Percentiles rank a stretch among this genome's conserved stretches.
Conservation (phyloP, 2,113 vertebrate genomes). For the Odocoileus hemionus region DNA sequence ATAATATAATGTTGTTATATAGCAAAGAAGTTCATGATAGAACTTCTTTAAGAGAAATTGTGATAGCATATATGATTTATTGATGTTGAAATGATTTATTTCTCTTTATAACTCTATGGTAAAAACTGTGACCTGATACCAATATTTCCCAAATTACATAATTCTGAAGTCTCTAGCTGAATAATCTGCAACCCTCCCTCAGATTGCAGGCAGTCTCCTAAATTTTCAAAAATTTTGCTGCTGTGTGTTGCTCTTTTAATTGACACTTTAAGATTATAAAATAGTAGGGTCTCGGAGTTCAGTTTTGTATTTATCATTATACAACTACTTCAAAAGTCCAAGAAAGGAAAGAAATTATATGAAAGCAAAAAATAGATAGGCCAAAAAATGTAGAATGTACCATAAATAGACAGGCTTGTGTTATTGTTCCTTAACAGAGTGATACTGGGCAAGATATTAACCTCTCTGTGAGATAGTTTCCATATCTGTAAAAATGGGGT, state of each 20-base stretch:
- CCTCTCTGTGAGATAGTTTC: neutral
- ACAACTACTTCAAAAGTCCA: neutral
- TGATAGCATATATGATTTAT: neutral
- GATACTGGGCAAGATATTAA: neutral
- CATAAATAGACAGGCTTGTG: neutral
- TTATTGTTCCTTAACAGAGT: neutral
- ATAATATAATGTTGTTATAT: neutral
- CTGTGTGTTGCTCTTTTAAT: neutral
- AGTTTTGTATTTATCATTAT: neutral
- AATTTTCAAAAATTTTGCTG: neutral
- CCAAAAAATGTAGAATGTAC: neutral
- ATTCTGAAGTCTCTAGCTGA: neutral
- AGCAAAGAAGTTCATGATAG: neutral
- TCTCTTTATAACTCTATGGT: neutral
- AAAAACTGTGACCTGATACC: neutral
- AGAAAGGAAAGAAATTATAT: neutral
- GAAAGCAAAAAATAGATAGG: neutral
- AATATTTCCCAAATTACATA: neutral
- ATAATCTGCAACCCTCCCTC: neutral
- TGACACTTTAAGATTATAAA: neutral
- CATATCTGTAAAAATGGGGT: neutral
- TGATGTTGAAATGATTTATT: neutral
- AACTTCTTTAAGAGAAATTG: neutral
- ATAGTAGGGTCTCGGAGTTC: neutral
- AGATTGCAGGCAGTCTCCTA: neutral